Percentiles rank a stretch among this genome's conserved stretches.
Conservation (phyloP, 2,113 vertebrate species). For the Platichthys stellatus region DNA sequence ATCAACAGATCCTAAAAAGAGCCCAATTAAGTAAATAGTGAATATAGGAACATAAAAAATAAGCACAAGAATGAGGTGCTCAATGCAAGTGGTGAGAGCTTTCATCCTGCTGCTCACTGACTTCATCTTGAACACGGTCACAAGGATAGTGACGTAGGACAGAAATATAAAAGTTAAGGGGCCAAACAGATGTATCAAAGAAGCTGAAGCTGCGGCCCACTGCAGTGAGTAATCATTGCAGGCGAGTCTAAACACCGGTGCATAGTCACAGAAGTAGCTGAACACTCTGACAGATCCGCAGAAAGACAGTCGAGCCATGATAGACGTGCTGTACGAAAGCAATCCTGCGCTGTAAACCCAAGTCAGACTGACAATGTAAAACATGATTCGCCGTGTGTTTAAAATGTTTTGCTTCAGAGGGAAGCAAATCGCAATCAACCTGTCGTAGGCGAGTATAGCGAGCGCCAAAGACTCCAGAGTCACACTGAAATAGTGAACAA, state of each 20-base stretch:
- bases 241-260: conserved; percentile 63
- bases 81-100: conserved; percentile 72
- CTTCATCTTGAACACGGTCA: conserved; percentile 65
- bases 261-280: conserved; percentile 72
- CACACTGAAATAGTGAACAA: conserved; percentile 32
- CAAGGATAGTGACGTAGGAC: conserved; percentile 54
- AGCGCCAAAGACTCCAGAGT: conserved; percentile 50
- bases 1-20: conserved; percentile 22
- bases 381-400: conserved; percentile 57
- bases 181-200: conserved; percentile 18
- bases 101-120: conserved; percentile 57
- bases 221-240: conserved; percentile 56
- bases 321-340: neutral
- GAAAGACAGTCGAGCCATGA: conserved; percentile 59
- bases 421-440: conserved; percentile 65
- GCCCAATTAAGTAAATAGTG: conserved; percentile 49
- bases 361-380: conserved; percentile 23
- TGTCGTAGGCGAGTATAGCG: conserved; percentile 61
- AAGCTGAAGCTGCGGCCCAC: conserved; percentile 28
- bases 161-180: conserved; percentile 59
- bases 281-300: conserved; percentile 56
- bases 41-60: conserved; percentile 73
- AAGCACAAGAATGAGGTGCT: conserved; percentile 75
- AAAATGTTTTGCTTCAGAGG: conserved; percentile 58
- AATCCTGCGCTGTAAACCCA: conserved; percentile 29